Base-by-base conservation (phyloP, 2,888 invertebrate species). In the Volucella inanis region DNA sequence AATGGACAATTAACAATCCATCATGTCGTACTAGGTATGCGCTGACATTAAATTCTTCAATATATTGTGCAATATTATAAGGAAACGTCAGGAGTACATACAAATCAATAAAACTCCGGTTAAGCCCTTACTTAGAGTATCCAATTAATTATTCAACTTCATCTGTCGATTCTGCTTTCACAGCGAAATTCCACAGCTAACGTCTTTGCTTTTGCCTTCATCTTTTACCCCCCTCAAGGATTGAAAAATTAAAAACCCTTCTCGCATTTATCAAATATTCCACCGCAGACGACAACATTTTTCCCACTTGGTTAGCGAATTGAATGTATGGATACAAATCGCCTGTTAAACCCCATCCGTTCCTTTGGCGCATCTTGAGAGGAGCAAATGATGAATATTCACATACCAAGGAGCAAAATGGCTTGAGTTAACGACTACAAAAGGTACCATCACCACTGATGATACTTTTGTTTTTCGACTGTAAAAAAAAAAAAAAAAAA, bases 241-340 rank as follows among this genome's bases (percentile, higher is more conserved):
- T 45, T 8, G 11, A 54, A 57, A 76, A 65, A 71, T 65, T 57
- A 61, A 54, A 61, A 81, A 64, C 67, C 76, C 80, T 75, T 15
- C 64, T 47, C 62, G 64, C 64, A 72, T 81, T 64, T 72, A 81
- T 85, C 81, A 81, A 85, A 77, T 67, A 85, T 85, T 77, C 72
- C 49, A 86, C 87, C 85, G 90, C 90, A 90, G 89, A 90, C 90
- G 90, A 89, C 89, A 90, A 89, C 89, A 87, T 87, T 89, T 89
- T 88, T 84, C 72, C 74, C 55, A 82, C 76, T 62, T 50, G 76
- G 39, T 52, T 64, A 49, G 61, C 47, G n/a, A 31, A 47, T 47
- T 57, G 22, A 50, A 50, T 57, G 59, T 38, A 78, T 49, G 75
- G 57, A 64, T 59, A 74, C 71, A 72, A 76, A 80, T 81, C 54